phyloP scores from a whole-genome alignment of 2,888 invertebrate species.

The Apamea epomidion region DNA sequence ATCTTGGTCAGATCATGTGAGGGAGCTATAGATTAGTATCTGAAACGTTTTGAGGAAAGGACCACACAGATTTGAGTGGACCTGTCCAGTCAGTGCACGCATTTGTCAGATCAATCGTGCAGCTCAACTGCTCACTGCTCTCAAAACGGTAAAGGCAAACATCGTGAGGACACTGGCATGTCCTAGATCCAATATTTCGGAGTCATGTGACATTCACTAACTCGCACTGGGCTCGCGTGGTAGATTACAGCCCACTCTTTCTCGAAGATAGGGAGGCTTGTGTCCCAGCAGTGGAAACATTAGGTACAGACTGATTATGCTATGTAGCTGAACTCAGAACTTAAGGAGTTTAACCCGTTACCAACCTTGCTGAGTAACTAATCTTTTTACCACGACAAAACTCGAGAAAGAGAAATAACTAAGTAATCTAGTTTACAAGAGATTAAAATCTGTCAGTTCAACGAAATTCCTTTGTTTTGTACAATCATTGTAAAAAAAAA shows the following conservation, averaged over 20 bases:
- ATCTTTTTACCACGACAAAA: neutral
- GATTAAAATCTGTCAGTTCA: constrained; percentile 24
- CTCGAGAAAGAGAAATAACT: neutral
- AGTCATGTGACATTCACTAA: neutral
- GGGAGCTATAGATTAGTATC: too few relatives aligned
- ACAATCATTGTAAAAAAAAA: constrained; percentile 12
- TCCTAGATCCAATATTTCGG: neutral
- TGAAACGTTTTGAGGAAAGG: too few relatives aligned
- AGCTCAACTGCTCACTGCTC: too few relatives aligned
- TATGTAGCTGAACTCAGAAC: neutral
- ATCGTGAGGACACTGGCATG: too few relatives aligned
- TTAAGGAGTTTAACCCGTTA: neutral
- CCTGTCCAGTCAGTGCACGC: too few relatives aligned
- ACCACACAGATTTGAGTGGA: too few relatives aligned
- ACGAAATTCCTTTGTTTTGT: constrained; percentile 24
- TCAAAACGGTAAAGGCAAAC: too few relatives aligned
- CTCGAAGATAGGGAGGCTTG: too few relatives aligned
- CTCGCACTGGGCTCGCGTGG: neutral
- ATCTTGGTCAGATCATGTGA: too few relatives aligned
- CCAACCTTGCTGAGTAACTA: neutral
- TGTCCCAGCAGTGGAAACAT: neutral
- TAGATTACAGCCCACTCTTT: neutral
- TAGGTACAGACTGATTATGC: too few relatives aligned
- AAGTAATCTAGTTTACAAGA: constrained; percentile 4
- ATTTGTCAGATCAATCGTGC: too few relatives aligned